These are phyloP conservation scores for Hypselothyrea guttata DNA, from an alignment of 2,888 invertebrate genomes.

Conservation along the genomic window DNA sequence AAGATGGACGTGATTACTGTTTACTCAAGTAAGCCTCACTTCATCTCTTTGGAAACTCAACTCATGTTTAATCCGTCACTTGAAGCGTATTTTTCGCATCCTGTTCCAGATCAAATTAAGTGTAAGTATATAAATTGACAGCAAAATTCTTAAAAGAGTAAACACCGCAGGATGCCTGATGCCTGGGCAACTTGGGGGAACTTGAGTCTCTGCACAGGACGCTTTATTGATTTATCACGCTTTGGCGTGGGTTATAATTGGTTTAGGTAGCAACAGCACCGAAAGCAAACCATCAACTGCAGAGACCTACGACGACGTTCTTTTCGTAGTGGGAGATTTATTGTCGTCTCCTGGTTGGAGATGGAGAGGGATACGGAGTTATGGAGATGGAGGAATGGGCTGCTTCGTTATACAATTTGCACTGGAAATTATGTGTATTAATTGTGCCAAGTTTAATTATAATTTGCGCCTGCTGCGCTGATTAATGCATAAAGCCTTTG, in stretches of 20 bases:
- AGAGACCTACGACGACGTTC: constrained; percentile 31
- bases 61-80: too few species aligned
- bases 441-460: constrained; percentile 52
- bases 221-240: constrained; percentile 71
- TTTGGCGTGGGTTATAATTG: constrained; percentile 62
- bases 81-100: too few species aligned
- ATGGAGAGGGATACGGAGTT: too few species aligned
- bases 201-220: constrained; percentile 38
- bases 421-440: constrained; percentile 20
- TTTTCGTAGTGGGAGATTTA: constrained; percentile 49
- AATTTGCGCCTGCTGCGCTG: constrained; percentile 30
- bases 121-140: constrained; percentile 5
- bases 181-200: background rate
- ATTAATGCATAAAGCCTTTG: constrained; percentile 49
- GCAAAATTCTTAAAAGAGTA: constrained; percentile 7
- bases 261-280: constrained; percentile 30
- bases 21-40: too few species aligned
- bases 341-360: constrained; percentile 24
- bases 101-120: background rate
- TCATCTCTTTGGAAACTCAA: too few species aligned
- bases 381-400: too few species aligned
- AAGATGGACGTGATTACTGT: too few species aligned
- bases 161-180: constrained; percentile 6
- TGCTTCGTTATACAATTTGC: constrained; percentile 1
- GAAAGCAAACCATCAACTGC: constrained; percentile 50